A percentile compares a stretch with the other conserved stretches of the same genome.
These are phyloP conservation scores for Aphis craccivora DNA, from an alignment of 1,140 invertebrate genomes.

Conservation along the genomic window DNA sequence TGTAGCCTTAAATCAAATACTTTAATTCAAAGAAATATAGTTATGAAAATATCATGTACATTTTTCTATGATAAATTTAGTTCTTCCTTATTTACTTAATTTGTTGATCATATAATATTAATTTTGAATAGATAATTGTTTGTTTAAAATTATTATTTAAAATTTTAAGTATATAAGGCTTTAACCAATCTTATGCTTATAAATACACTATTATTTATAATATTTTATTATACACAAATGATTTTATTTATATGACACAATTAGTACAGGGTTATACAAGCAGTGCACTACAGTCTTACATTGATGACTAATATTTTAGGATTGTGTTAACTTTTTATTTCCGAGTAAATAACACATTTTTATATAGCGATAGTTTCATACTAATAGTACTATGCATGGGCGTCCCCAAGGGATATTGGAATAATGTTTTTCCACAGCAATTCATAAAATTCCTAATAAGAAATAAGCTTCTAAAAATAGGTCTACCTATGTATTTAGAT, in stretches of 20 bases:
- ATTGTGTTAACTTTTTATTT: neutral
- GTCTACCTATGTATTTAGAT: too few relatives aligned
- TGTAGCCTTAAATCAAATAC: neutral
- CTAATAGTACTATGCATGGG: neutral
- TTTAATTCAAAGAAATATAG: slow-evolving; percentile 8
- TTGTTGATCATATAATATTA: neutral
- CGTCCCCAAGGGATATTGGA: too few relatives aligned
- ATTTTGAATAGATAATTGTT: neutral
- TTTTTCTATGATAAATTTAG: neutral
- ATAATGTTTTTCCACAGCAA: too few relatives aligned
- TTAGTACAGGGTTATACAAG: neutral
- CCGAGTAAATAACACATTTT: neutral
- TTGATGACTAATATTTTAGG: neutral
- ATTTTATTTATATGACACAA: neutral
- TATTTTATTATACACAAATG: neutral
- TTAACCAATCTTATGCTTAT: neutral
- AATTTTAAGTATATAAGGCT: neutral
- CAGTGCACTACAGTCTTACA: neutral
- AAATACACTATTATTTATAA: neutral
- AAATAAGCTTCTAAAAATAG: too few relatives aligned
- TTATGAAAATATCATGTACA: neutral
- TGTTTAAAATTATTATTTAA: neutral
- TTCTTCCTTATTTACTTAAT: neutral
- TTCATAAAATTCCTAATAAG: too few relatives aligned
- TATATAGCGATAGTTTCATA: neutral